Evolutionary conservation across 2,113 vertebrate species (phyloP).

Genomic region (Sylvia atricapilla): DNA sequence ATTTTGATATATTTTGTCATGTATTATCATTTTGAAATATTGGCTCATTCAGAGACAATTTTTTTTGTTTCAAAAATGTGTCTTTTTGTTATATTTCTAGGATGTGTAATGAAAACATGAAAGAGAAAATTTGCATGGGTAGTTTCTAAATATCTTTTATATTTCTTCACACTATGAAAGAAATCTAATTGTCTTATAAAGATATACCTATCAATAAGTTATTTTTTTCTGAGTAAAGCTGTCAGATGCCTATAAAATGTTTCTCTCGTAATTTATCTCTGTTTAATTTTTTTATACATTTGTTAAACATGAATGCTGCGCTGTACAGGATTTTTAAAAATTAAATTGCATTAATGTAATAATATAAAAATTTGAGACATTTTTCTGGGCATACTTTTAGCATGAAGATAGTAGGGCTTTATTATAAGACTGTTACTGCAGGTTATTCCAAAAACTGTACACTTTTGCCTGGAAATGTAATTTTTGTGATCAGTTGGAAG

Average conservation of each 20-base stretch:
- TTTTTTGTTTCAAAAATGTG: constrained; percentile 5
- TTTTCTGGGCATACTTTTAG: neutral
- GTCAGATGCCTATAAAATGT: neutral
- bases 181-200: neutral
- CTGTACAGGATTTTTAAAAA: neutral
- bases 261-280: neutral
- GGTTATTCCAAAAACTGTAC: neutral
- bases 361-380: neutral
- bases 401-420: neutral
- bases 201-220: neutral
- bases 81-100: constrained; percentile 34
- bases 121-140: neutral
- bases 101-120: constrained; percentile 42
- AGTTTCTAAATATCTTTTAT: constrained; percentile 11
- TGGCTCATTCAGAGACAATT: constrained; percentile 8
- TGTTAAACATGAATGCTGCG: neutral
- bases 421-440: neutral
- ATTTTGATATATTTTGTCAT: constrained; percentile 64
- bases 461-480: neutral
- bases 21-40: constrained; percentile 54
- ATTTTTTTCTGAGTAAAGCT: neutral
- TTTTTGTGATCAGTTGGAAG: neutral
- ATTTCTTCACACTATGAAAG: neutral
- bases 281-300: neutral
- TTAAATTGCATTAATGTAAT: neutral